Percentiles rank a stretch among this genome's conserved stretches.
Evolutionary conservation across 2,113 vertebrate genomes (phyloP).

Genomic region (Spilogale gracilis): DNA sequence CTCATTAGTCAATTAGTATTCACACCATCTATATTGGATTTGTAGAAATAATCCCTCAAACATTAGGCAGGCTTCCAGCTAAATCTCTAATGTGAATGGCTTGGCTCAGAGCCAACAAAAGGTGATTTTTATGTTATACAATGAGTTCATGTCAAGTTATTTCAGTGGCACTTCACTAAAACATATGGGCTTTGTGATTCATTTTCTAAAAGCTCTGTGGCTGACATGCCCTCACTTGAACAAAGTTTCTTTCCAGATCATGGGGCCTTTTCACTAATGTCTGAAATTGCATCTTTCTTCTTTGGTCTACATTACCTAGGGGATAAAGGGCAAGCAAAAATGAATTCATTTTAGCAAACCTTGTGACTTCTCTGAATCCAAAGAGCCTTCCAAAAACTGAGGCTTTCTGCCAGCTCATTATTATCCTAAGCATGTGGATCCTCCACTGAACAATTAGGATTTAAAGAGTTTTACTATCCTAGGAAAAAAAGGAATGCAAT

Average conservation of each 20-base stretch:
- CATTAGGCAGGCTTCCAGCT: conserved; percentile 56
- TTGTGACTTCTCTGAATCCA: conserved; percentile 76
- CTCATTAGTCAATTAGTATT: conserved; percentile 64
- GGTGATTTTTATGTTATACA: conserved; percentile 72
- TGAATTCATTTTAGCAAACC: conserved; percentile 78
- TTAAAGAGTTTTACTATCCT: conserved; percentile 68
- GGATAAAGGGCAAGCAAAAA: conserved; percentile 69
- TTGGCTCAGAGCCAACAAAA: conserved; percentile 63
- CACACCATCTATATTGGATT: conserved; percentile 28
- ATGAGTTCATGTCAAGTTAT: conserved; percentile 67
- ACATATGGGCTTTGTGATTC: conserved; percentile 43
- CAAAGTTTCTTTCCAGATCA: conserved; percentile 67
- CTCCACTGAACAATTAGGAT: conserved; percentile 72
- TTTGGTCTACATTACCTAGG: conserved; percentile 67
- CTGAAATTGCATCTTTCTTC: conserved; percentile 63
- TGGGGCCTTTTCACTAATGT: conserved; percentile 26
- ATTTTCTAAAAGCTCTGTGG: conserved; percentile 65
- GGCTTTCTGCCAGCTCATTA: conserved; percentile 72
- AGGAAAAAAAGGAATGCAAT: conserved; percentile 32
- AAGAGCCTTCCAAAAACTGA: conserved; percentile 39
- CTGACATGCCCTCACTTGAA: conserved; percentile 74
- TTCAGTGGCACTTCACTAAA: conserved; percentile 68
- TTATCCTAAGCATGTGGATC: conserved; percentile 59
- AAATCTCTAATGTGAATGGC: conserved; percentile 67
- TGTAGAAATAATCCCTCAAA: conserved; percentile 68